Evolutionary conservation across 2,797 vertebrate species (phyloP).

Genomic region (Buceros bicornis): DNA sequence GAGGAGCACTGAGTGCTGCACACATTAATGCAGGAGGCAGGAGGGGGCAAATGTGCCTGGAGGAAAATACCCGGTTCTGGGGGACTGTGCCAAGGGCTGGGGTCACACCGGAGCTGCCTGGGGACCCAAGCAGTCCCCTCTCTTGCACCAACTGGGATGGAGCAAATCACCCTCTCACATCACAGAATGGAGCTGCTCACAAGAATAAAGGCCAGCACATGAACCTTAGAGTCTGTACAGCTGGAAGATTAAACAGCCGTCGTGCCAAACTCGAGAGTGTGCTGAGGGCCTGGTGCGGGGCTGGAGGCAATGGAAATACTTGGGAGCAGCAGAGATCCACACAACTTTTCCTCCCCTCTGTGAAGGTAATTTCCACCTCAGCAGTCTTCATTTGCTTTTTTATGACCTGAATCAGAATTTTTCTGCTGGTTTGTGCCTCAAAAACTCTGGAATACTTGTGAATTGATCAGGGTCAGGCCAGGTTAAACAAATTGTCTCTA

Average conservation of each 20-base stretch:
- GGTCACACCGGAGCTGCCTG: not conserved
- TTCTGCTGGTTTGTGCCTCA: not conserved
- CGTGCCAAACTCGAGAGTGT: not conserved
- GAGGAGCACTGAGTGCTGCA: not conserved
- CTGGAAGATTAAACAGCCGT: not conserved
- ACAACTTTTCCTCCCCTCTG: accelerated
- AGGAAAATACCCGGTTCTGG: accelerated
- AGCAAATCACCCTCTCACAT: not conserved
- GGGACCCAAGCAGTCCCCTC: not conserved
- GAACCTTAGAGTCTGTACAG: not conserved
- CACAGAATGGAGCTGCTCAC: not conserved
- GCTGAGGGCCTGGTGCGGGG: not conserved
- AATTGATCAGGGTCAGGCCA: not conserved
- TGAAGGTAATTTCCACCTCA: not conserved
- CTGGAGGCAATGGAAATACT: not conserved
- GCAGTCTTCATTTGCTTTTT: not conserved
- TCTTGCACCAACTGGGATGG: accelerated
- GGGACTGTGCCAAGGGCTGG: accelerated
- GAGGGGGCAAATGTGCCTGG: accelerated
- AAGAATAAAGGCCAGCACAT: not conserved
- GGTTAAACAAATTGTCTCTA: not conserved
- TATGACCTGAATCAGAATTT: not conserved
- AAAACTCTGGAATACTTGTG: not conserved
- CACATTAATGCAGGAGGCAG: not conserved
- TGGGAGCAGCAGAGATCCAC: not conserved